A percentile compares a stretch with the other conserved stretches of the same genome.
phyloP scores from a whole-genome alignment of 2,797 vertebrate genomes.

The Pitangus sulphuratus region DNA sequence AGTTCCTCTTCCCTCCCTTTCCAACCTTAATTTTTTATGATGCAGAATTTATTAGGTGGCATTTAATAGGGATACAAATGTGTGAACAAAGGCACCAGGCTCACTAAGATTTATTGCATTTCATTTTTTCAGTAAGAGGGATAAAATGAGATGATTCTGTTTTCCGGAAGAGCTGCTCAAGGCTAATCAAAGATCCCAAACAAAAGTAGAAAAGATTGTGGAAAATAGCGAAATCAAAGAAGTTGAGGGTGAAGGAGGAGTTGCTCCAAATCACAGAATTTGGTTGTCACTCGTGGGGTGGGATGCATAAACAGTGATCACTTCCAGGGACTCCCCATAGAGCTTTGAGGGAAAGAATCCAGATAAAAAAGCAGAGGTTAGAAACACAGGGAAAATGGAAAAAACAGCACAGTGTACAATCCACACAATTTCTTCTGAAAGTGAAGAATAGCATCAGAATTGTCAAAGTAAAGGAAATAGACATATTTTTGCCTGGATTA shows the following conservation, averaged over 20 bases:
- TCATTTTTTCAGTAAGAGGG: not conserved
- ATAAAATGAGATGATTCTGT: not conserved
- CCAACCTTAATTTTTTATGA: not conserved
- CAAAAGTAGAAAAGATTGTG: not conserved
- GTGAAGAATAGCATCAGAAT: not conserved
- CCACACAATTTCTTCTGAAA: not conserved
- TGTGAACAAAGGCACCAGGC: not conserved
- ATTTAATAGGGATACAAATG: not conserved
- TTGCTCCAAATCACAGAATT: not conserved
- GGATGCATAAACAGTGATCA: not conserved
- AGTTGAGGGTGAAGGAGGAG: not conserved
- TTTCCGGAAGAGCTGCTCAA: not conserved
- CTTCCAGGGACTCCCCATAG: not conserved
- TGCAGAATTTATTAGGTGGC: not conserved
- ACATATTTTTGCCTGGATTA: not conserved
- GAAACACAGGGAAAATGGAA: accelerated
- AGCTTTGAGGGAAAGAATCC: not conserved
- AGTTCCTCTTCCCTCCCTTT: not conserved
- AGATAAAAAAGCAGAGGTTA: not conserved
- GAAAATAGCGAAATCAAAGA: not conserved
- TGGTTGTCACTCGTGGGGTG: not conserved
- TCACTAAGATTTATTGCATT: not conserved
- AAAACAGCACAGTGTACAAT: not conserved
- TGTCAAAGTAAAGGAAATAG: not conserved
- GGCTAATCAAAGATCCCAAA: not conserved